These are phyloP conservation scores for Brachynemurus nebulosus DNA, from an alignment of 2,888 invertebrate species.

Conservation along the genomic window DNA sequence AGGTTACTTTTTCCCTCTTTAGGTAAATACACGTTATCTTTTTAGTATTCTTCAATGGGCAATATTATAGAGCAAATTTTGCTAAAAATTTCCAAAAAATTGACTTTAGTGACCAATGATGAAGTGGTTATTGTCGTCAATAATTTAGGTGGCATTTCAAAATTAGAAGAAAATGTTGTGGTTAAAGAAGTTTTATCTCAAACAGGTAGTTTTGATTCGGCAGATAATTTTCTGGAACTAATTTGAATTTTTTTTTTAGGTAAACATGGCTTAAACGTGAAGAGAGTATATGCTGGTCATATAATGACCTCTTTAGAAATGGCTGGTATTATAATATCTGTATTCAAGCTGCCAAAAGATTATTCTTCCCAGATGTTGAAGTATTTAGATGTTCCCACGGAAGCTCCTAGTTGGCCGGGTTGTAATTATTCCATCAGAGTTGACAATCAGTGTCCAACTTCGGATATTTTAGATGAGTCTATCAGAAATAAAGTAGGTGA, in stretches of 20 bases:
- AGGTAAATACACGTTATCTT: background rate
- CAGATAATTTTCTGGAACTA: no score
- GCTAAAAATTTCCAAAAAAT: background rate
- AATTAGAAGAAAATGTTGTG: conserved; percentile 58
- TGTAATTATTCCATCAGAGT: conserved; percentile 30
- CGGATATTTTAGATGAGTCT: no score
- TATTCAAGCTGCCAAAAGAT: conserved; percentile 36
- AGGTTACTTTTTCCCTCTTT: background rate
- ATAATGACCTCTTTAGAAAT: conserved; percentile 64
- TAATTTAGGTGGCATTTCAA: conserved; percentile 61
- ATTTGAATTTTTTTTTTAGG: no score
- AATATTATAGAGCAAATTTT: conserved; percentile 10
- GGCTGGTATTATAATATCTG: conserved; percentile 58
- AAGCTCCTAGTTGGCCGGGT: conserved; percentile 42
- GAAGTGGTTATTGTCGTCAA: conserved; percentile 56
- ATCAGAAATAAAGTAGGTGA: no score
- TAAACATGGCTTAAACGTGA: conserved; percentile 14
- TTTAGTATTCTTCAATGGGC: conserved; percentile 31
- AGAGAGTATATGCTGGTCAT: conserved; percentile 15
- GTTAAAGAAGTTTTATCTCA: conserved; percentile 48
- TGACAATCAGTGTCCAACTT: no score
- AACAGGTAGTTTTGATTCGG: conserved; percentile 36
- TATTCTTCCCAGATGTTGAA: conserved; percentile 30
- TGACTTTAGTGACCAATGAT: no score
- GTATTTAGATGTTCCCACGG: conserved; percentile 39